Conservation (phyloP, 2,113 vertebrate species). For the Mola mola region DNA sequence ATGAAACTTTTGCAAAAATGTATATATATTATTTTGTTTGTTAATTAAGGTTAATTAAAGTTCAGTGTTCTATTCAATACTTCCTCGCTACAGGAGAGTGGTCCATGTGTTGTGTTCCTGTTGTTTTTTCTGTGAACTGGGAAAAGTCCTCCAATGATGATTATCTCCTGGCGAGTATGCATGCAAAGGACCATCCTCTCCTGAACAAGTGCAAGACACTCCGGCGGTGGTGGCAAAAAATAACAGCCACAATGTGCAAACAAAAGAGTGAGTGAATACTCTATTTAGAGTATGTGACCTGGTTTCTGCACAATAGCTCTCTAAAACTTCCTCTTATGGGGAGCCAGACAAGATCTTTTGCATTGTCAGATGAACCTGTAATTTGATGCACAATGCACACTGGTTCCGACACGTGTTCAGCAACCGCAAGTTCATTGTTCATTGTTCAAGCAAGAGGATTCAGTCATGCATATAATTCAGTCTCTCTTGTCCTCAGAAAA, state of each 20-base stretch:
- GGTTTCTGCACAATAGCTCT: not conserved
- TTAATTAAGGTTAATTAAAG: not conserved
- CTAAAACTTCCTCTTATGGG: not conserved
- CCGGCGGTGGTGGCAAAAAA: constrained; percentile 7
- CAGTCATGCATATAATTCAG: no score
- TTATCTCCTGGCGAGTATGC: constrained; percentile 44
- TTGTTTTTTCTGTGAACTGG: constrained; percentile 38
- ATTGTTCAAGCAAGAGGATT: no score
- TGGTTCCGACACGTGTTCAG: no score
- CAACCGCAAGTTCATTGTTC: no score
- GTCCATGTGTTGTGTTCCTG: not conserved
- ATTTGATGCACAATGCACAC: constrained; percentile 2
- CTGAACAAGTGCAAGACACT: not conserved
- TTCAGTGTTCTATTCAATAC: constrained; percentile 9
- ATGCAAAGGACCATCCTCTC: not conserved
- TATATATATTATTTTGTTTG: no score
- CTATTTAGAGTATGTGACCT: not conserved
- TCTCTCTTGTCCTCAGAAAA: no score
- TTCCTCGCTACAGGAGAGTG: constrained; percentile 38
- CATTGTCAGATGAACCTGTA: not conserved
- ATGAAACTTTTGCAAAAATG: no score
- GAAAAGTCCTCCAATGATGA: constrained; percentile 75
- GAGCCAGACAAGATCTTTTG: constrained; percentile 25
- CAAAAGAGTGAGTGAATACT: not conserved
- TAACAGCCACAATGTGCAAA: constrained; percentile 32